Evolutionary conservation across 1,140 invertebrate species (phyloP), one percentile per base, ranked within the genome.

Genomic region (Lepidurus apus): DNA sequence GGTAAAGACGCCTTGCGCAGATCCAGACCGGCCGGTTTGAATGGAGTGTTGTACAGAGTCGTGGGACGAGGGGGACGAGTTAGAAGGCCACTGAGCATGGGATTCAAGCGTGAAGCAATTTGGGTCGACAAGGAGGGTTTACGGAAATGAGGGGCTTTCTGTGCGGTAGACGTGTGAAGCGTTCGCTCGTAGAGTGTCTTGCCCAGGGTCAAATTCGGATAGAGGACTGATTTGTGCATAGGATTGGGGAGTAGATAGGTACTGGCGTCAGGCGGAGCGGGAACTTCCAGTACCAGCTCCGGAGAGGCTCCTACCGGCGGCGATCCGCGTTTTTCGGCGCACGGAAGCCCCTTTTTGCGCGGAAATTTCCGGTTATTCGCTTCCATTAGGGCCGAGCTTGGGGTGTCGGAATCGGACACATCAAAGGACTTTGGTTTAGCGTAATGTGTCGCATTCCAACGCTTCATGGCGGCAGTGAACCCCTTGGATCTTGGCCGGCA

Each of bases 11-110:
- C 4, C 24, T 26, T 1, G 42, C 74, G 10, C n/a, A 5, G 42
- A 7, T 9, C 21, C 44, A 47, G 43, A 76, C 11, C 76, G 65
- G 21, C 21, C 24, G 45, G 44, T 34, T 77, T 11, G 13, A 45
- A 65, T 45, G 45, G 44, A 13, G n/a, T 21, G 17, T 21, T 53
- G 26, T 77, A 13, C 42, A 26, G 45, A 17, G n/a, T 11, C 10
- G 24, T 34, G 53, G 76, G 76, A 77, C 45, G 44, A 77, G 65
- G 76, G 53, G 44, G 76, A 77, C 76, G 76, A 26, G 65, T 65
- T 47, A 77, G 44, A 65, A 77, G 76, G 65, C 76, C 45, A 77
- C 42, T 44, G 76, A 11, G 65, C 13, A 42, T 77, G 76, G 53
- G 53, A 17, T 65, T 65, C 53, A 65, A 65, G 53, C 53, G 53